Conservation (phyloP, 2,113 vertebrate species). For the Dryoscopus gambensis region DNA sequence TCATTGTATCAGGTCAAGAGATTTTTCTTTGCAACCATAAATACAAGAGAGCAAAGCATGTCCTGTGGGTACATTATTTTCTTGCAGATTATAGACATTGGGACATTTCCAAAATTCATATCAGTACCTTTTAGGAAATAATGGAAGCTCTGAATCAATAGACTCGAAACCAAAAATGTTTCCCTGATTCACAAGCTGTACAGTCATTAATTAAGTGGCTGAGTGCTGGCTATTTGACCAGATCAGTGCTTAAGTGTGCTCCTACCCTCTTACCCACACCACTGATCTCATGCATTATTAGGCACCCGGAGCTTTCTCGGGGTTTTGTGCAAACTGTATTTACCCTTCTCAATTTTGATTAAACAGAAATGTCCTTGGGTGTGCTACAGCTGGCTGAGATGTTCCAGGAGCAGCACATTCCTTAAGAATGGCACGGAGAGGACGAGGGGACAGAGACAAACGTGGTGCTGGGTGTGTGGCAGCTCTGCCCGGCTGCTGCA, state of each 20-base stretch:
- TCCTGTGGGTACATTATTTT: background rate
- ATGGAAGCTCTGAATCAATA: constrained; percentile 47
- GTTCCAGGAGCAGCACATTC: background rate
- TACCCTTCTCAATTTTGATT: background rate
- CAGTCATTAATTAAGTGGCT: constrained; percentile 34
- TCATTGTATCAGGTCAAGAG: background rate
- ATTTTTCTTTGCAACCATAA: background rate
- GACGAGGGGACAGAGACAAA: background rate
- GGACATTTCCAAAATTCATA: background rate
- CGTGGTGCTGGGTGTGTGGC: fast-evolving
- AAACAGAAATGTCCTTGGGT: background rate
- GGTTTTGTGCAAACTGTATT: background rate
- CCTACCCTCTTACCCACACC: background rate
- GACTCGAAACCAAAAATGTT: background rate
- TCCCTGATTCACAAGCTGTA: constrained; percentile 26
- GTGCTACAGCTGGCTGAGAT: background rate
- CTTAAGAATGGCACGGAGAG: background rate
- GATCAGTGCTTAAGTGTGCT: background rate
- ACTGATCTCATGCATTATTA: constrained; percentile 1
- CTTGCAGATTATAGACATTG: background rate
- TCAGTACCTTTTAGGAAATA: constrained; percentile 18
- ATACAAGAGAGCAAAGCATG: background rate
- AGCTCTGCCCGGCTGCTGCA: background rate
- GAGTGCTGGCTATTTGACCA: background rate
- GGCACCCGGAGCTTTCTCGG: background rate